These are phyloP conservation scores for Pygmarrhopalites habei DNA, from an alignment of 1,140 invertebrate genomes.

Conservation along the genomic window DNA sequence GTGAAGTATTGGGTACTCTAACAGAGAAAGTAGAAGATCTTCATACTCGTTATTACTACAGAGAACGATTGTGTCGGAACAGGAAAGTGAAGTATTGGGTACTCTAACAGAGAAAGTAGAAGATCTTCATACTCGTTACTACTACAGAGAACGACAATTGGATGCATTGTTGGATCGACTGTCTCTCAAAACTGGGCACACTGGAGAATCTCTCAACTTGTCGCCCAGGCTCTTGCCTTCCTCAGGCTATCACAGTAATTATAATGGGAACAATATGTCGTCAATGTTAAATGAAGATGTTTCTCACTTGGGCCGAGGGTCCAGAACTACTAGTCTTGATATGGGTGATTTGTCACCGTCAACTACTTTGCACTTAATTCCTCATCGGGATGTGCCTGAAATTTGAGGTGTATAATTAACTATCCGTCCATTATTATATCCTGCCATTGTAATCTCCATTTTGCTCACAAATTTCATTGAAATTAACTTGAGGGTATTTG, in stretches of 20 bases:
- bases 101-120: slow-evolving; percentile 30
- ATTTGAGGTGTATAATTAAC: neutral
- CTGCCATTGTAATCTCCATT: too few relatives aligned
- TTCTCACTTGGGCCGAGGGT: neutral
- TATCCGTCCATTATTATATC: too few relatives aligned
- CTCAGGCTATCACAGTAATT: too few relatives aligned
- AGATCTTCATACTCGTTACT: slow-evolving; percentile 27
- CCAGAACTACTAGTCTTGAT: neutral
- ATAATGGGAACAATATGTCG: too few relatives aligned
- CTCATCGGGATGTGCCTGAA: neutral
- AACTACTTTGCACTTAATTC: neutral
- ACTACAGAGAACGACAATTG: slow-evolving; percentile 31
- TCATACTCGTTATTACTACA: slow-evolving; percentile 10
- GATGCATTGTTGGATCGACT: slow-evolving; percentile 23
- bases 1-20: slow-evolving; percentile 27
- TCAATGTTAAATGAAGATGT: too few relatives aligned
- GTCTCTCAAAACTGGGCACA: slow-evolving; percentile 3
- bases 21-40: slow-evolving; percentile 32
- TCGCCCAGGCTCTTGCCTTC: neutral
- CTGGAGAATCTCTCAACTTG: neutral
- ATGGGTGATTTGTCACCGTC: neutral
- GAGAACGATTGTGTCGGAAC: neutral
- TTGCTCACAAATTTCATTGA: too few relatives aligned
- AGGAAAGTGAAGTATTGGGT: slow-evolving; percentile 34
- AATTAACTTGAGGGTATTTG: too few relatives aligned